Evolutionary conservation across 2,113 vertebrate species (phyloP).

Genomic region (Pteropus alecto): DNA sequence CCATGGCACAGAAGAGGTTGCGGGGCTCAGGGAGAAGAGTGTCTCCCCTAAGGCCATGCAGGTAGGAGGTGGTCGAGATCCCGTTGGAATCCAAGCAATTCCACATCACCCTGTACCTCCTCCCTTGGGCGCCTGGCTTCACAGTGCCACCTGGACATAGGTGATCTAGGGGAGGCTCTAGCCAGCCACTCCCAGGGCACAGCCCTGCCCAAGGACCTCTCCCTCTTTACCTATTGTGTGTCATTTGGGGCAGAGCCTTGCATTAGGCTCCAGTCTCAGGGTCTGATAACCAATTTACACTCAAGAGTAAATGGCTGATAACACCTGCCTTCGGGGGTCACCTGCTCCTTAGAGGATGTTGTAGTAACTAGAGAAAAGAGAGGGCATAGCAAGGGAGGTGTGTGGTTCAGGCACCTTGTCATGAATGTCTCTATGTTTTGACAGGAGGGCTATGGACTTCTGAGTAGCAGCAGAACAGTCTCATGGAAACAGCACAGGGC

Average conservation of each 20-base stretch:
- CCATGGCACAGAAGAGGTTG: not conserved
- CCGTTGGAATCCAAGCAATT: not conserved
- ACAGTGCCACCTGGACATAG: slow-evolving; percentile 2
- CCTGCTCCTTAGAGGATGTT: not conserved
- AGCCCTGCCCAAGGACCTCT: not conserved
- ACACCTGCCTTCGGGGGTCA: not conserved
- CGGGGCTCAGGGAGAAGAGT: not conserved
- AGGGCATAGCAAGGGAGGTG: no score
- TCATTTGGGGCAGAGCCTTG: not conserved
- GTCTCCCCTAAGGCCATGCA: not conserved
- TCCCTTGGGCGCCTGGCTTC: not conserved
- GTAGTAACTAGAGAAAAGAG: not conserved
- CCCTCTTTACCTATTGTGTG: not conserved
- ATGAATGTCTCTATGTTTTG: not conserved
- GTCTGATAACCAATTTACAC: not conserved
- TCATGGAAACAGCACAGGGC: not conserved
- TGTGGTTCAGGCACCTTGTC: not conserved
- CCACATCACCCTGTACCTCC: not conserved
- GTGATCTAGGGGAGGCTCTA: not conserved
- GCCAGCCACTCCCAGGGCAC: not conserved
- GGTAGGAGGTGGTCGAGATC: not conserved
- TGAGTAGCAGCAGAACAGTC: not conserved
- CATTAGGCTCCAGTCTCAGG: not conserved
- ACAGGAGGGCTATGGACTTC: not conserved
- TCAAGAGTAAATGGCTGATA: not conserved